phyloP scores from a whole-genome alignment of 2,888 invertebrate genomes.

The Caenorhabditis drosophilae region DNA sequence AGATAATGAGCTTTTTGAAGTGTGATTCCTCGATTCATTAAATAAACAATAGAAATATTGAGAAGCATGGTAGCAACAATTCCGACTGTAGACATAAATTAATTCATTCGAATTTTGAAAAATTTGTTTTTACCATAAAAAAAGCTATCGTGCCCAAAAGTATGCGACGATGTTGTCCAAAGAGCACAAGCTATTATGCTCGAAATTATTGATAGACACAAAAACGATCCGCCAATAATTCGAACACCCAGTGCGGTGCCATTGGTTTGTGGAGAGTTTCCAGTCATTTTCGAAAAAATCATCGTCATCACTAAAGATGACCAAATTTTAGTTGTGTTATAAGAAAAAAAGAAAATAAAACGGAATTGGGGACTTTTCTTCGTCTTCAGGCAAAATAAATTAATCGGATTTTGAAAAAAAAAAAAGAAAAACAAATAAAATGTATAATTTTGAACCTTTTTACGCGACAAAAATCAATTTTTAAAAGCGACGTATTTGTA shows the following conservation, averaged over 20 bases:
- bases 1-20: slow-evolving; percentile 39
- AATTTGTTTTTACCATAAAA: slow-evolving; percentile 25
- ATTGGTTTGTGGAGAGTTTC: slow-evolving; percentile 37
- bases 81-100: slow-evolving; percentile 25
- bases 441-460: too few species aligned
- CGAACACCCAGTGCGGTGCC: slow-evolving; percentile 36
- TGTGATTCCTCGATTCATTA: slow-evolving; percentile 37
- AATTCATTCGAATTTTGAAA: slow-evolving; percentile 1
- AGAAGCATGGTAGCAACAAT: slow-evolving; percentile 31
- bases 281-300: slow-evolving; percentile 31
- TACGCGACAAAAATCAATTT: too few species aligned
- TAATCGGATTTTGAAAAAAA: too few species aligned
- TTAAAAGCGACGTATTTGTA: too few species aligned
- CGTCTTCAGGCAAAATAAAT: too few species aligned
- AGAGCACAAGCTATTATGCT: slow-evolving; percentile 37
- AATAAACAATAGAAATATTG: slow-evolving; percentile 35
- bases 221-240: slow-evolving; percentile 38
- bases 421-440: too few species aligned
- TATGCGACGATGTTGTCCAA: slow-evolving; percentile 31
- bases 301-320: too few species aligned
- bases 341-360: too few species aligned
- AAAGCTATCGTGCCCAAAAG: slow-evolving; percentile 23
- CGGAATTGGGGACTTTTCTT: too few species aligned
- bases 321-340: too few species aligned
- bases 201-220: slow-evolving; percentile 37